These are phyloP conservation scores for Muricea muricata DNA, from an alignment of 92 coral and sea anemone species.

Conservation along the genomic window DNA sequence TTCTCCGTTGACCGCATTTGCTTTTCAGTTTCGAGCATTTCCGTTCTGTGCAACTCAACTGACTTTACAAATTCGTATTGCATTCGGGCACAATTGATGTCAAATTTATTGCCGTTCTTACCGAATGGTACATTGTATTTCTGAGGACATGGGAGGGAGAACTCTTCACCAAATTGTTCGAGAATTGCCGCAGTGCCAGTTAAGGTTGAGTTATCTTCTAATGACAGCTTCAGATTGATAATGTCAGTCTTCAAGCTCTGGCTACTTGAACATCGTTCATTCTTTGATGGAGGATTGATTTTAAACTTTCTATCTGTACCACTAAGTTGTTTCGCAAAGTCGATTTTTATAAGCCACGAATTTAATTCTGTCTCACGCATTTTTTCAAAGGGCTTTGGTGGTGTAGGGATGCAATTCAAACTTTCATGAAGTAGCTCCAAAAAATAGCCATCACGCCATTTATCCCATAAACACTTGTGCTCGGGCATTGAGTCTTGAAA, in stretches of 20 bases:
- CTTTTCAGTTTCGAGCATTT: not conserved
- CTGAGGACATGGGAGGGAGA: not conserved
- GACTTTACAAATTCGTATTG: conserved; percentile 18
- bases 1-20: not conserved
- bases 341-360: conserved; percentile 34
- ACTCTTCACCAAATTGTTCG: not conserved
- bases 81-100: not conserved
- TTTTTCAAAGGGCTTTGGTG: conserved; percentile 19
- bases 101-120: not conserved
- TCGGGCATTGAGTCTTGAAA: conserved; percentile 47
- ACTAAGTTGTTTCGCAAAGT: not conserved
- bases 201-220: not conserved
- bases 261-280: not conserved
- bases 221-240: not conserved
- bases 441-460: not conserved
- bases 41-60: not conserved
- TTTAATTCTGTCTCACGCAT: conserved; percentile 38
- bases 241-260: not conserved
- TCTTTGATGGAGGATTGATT: not conserved
- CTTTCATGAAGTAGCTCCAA: conserved; percentile 7
- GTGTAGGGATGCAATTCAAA: conserved; percentile 31
- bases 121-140: not conserved
- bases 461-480: conserved; percentile 42
- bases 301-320: not conserved
- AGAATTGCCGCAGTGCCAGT: not conserved